These are phyloP conservation scores for Lobophora halterata DNA, from an alignment of 2,888 invertebrate genomes.

Conservation along the genomic window DNA sequence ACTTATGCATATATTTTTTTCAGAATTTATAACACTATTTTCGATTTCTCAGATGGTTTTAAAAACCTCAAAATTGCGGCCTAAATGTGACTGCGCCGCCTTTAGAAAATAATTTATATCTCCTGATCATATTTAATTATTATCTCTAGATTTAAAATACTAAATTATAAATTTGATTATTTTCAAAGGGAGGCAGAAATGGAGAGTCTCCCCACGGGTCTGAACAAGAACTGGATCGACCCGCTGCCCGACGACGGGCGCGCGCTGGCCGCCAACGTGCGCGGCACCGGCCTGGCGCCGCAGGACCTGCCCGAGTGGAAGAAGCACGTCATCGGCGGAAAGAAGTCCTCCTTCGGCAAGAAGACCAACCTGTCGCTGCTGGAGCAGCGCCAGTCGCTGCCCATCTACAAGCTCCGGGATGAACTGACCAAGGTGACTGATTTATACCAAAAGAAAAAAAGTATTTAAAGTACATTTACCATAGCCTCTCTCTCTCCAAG, in stretches of 20 bases:
- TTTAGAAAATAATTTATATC: no score
- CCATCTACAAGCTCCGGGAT: slow-evolving; percentile 97
- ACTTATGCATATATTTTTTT: no score
- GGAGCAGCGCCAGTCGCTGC: slow-evolving; percentile 97
- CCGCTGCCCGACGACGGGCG: slow-evolving; percentile 93
- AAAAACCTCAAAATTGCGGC: no score
- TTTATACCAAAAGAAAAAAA: no score
- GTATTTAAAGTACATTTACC: no score
- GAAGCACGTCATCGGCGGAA: slow-evolving; percentile 98
- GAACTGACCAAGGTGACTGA: slow-evolving; percentile 91
- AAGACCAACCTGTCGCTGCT: slow-evolving; percentile 96
- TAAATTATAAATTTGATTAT: no score
- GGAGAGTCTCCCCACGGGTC: slow-evolving; percentile 88
- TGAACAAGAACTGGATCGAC: slow-evolving; percentile 98
- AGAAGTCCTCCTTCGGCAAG: slow-evolving; percentile 98
- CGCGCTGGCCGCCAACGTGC: slow-evolving; percentile 87
- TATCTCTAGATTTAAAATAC: no score
- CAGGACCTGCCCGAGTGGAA: slow-evolving; percentile 99
- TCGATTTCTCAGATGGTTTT: no score
- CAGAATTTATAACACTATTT: no score
- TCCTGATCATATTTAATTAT: no score
- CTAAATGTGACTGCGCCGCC: no score
- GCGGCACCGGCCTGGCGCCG: slow-evolving; percentile 90
- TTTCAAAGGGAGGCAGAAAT: slow-evolving; percentile 94
- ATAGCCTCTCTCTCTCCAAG: no score